These are phyloP conservation scores for Timandra comae DNA, from an alignment of 2,888 invertebrate genomes.

Conservation along the genomic window DNA sequence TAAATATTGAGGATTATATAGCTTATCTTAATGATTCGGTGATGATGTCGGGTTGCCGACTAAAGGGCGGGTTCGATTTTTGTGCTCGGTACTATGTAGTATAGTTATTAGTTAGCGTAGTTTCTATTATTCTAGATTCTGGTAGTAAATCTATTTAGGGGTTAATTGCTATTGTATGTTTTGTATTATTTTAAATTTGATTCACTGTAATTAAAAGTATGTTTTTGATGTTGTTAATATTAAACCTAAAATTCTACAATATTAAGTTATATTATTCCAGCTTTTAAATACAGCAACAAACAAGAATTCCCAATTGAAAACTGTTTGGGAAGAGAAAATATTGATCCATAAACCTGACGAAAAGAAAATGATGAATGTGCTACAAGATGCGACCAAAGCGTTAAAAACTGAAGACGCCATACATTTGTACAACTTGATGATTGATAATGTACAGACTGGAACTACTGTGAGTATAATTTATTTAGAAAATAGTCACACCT, in stretches of 20 bases:
- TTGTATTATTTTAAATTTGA: background rate
- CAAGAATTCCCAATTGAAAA: conserved; percentile 39
- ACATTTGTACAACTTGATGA: conserved; percentile 48
- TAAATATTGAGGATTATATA: too few species aligned
- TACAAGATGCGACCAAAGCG: conserved; percentile 50
- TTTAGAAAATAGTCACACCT: too few species aligned
- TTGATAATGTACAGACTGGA: conserved; percentile 49
- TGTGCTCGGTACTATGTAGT: too few species aligned
- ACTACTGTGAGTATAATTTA: conserved; percentile 55
- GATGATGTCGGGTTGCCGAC: too few species aligned
- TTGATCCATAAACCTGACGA: conserved; percentile 47
- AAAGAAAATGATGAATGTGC: conserved; percentile 42
- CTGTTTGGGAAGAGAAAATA: conserved; percentile 57
- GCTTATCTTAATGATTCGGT: too few species aligned
- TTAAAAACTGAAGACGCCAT: conserved; percentile 45
- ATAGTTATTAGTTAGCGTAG: too few species aligned
- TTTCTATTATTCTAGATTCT: too few species aligned
- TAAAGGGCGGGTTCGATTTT: too few species aligned
- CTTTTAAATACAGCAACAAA: conserved; percentile 46
- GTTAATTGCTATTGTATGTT: background rate
- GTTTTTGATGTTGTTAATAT: too few species aligned
- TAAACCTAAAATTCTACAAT: too few species aligned
- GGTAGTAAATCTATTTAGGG: background rate
- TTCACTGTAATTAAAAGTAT: too few species aligned
- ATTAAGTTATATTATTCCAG: conserved; percentile 36